Conservation (phyloP, 2,113 vertebrate genomes). For the Myotis davidii region DNA sequence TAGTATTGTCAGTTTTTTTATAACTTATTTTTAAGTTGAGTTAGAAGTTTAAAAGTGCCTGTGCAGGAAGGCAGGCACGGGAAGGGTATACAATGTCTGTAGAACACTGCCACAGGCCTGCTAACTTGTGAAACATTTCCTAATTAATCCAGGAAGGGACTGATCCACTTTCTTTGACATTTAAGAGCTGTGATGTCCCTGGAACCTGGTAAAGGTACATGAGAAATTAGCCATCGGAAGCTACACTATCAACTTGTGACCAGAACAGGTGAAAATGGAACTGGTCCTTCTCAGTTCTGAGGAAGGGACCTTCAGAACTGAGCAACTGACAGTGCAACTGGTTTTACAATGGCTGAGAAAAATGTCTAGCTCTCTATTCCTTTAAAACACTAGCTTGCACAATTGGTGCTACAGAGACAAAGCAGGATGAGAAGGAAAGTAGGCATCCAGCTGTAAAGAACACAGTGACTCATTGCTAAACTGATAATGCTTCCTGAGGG, state of each 20-base stretch:
- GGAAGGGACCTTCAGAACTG: background rate
- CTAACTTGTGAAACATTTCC: too few species aligned
- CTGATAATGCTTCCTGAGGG: background rate
- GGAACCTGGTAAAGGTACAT: background rate
- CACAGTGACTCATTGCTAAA: rapidly evolving
- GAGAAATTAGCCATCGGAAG: background rate
- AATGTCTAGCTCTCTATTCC: too few species aligned
- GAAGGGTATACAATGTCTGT: too few species aligned
- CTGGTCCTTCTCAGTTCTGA: background rate
- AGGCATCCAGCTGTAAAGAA: background rate
- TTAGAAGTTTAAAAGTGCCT: too few species aligned
- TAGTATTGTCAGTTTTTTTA: too few species aligned
- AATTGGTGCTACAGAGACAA: background rate
- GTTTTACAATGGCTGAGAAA: background rate
- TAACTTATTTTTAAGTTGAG: background rate
- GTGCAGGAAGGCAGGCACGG: too few species aligned
- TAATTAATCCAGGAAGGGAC: too few species aligned
- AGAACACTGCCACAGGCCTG: too few species aligned
- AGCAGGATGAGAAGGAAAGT: background rate
- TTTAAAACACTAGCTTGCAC: background rate
- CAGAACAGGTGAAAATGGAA: constrained; percentile 35
- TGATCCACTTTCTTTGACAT: background rate
- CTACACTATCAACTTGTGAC: background rate
- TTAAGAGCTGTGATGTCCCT: background rate
- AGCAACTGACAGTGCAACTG: background rate